These are phyloP conservation scores for Microtus pennsylvanicus DNA, from an alignment of 2,113 vertebrate species.

Conservation along the genomic window DNA sequence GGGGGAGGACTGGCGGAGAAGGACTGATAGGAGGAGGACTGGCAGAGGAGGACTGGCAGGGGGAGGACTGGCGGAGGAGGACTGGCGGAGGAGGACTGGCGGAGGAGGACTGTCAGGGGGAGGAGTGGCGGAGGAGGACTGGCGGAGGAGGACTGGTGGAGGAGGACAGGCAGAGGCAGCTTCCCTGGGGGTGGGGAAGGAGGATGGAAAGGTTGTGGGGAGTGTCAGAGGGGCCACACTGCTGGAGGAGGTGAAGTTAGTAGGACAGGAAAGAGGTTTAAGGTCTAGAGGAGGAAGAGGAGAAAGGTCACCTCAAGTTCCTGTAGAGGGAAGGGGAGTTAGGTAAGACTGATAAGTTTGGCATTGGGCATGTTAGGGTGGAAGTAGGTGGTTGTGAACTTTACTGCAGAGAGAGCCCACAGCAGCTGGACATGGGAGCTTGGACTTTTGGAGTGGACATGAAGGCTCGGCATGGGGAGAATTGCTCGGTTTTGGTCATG, in stretches of 20 bases:
- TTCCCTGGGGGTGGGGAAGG: too few species aligned
- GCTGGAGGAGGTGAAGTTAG: background rate
- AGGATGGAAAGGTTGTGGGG: background rate
- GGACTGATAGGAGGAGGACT: too few species aligned
- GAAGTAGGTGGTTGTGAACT: too few species aligned
- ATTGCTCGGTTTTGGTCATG: rapidly evolving
- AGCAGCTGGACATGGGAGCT: background rate
- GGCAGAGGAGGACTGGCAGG: too few species aligned
- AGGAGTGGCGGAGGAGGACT: too few species aligned
- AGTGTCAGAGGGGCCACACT: rapidly evolving
- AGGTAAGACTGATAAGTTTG: background rate
- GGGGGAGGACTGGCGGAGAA: too few species aligned
- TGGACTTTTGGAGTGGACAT: background rate
- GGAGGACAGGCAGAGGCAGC: too few species aligned
- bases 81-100: too few species aligned
- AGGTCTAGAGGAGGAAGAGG: background rate
- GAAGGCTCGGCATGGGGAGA: background rate
- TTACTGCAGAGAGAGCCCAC: background rate
- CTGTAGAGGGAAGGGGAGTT: background rate
- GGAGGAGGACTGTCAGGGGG: too few species aligned
- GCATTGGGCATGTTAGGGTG: too few species aligned
- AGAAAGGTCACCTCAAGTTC: background rate
- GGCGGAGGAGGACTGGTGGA: too few species aligned
- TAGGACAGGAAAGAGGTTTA: background rate
- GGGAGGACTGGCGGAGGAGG: too few species aligned